Evolutionary conservation across 2,888 invertebrate genomes (phyloP).

Genomic region (Euzetes globulus): DNA sequence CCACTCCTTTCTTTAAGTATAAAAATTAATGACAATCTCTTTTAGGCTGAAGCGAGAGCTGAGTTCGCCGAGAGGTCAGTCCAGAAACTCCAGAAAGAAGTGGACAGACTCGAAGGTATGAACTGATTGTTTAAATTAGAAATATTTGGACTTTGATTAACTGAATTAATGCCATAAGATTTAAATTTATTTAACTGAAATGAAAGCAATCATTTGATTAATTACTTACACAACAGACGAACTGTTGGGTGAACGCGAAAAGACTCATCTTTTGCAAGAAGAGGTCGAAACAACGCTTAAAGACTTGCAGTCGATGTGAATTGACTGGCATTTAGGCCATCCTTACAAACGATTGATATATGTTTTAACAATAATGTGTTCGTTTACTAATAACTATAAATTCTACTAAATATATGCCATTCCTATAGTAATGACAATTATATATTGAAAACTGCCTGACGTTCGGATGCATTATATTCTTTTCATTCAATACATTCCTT

Average conservation of each 20-base stretch:
- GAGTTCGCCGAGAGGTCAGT: conserved; percentile 99
- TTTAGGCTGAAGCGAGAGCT: conserved; percentile 98
- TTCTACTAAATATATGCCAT: neutral
- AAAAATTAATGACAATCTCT: conserved; percentile 9
- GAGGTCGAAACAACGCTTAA: conserved; percentile 98
- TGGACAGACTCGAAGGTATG: conserved; percentile 99
- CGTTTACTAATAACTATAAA: conserved; percentile 26
- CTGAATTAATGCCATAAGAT: neutral
- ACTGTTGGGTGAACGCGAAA: conserved; percentile 84
- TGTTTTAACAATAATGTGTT: neutral
- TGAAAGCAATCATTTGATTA: neutral
- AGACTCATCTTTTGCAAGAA: conserved; percentile 91
- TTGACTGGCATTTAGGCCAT: conserved; percentile 36
- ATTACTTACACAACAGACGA: conserved; percentile 63
- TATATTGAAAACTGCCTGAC: conserved; percentile 15
- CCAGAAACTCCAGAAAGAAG: conserved; percentile 99
- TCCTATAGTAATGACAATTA: neutral
- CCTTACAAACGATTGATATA: neutral
- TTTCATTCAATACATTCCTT: neutral
- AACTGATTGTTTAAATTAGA: neutral
- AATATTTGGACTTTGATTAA: neutral
- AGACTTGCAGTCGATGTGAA: conserved; percentile 98
- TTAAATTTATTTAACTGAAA: neutral
- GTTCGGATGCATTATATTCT: conserved; percentile 10
- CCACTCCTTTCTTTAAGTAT: neutral